Percentiles rank a stretch among this genome's conserved stretches.
phyloP scores from a whole-genome alignment of 2,888 invertebrate species.

The Dilophus febrilis region DNA sequence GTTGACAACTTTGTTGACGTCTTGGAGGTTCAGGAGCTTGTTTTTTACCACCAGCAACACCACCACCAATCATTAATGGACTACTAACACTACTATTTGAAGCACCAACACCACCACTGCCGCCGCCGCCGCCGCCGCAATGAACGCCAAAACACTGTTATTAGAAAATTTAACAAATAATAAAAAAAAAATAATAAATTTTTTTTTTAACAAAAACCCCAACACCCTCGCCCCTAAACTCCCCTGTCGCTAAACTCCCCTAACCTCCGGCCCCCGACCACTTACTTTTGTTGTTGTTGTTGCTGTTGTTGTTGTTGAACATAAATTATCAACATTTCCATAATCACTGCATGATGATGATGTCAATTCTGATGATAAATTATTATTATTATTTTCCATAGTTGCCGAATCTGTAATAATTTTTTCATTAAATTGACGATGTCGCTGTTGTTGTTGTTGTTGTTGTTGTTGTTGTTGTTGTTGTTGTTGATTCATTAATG shows the following conservation, averaged over 20 bases:
- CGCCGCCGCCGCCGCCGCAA: not conserved
- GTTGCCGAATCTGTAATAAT: conserved; percentile 1
- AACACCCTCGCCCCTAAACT: too few relatives aligned
- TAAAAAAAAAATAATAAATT: not conserved
- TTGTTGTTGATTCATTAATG: not conserved
- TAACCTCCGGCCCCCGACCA: too few relatives aligned
- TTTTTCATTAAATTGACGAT: conserved; percentile 1
- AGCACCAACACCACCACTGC: too few relatives aligned
- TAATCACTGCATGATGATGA: not conserved
- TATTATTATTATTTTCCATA: not conserved
- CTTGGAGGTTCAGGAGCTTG: conserved; percentile 69
- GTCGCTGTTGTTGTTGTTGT: conserved; percentile 4
- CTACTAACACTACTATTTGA: conserved; percentile 36
- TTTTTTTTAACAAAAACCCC: not conserved
- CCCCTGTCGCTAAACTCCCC: too few relatives aligned
- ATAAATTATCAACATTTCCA: too few relatives aligned
- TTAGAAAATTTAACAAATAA: not conserved
- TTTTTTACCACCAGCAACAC: conserved; percentile 52
- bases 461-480: conserved; percentile 1
- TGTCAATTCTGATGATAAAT: not conserved
- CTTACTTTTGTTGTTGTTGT: too few relatives aligned
- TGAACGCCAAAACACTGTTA: conserved; percentile 1
- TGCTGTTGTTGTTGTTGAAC: too few relatives aligned
- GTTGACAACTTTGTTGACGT: conserved; percentile 40
- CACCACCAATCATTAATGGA: conserved; percentile 37